Conservation (phyloP, 2,113 vertebrate genomes). For the Riparia riparia region DNA sequence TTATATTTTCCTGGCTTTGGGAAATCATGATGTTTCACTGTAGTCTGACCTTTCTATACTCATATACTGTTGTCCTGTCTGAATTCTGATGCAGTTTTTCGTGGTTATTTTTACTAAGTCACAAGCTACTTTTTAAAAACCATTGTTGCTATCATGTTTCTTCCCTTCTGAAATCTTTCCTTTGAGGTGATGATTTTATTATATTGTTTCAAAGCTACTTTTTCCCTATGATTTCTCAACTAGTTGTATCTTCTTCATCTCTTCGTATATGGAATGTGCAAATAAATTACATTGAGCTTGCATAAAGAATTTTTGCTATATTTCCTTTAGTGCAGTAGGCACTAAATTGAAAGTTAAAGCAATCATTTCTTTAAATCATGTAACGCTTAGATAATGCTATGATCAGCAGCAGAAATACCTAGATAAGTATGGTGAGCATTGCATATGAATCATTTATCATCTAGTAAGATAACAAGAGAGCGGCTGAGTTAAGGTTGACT, state of each 20-base stretch:
- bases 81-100: background rate
- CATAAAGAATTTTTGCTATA: background rate
- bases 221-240: background rate
- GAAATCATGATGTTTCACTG: background rate
- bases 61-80: background rate
- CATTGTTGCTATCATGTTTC: background rate
- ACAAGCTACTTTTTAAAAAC: background rate
- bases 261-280: background rate
- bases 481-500: background rate
- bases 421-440: background rate
- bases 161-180: background rate
- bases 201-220: background rate
- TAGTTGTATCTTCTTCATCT: background rate
- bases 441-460: background rate
- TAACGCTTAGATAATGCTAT: background rate
- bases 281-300: background rate
- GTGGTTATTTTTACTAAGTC: background rate
- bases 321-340: background rate
- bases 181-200: background rate
- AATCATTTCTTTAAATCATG: background rate
- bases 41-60: background rate
- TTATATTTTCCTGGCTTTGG: background rate
- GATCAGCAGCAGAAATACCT: constrained; percentile 6
- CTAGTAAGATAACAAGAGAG: constrained; percentile 3
- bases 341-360: background rate